Conservation (phyloP, 2,888 invertebrate species). For the Aethes cnicana region DNA sequence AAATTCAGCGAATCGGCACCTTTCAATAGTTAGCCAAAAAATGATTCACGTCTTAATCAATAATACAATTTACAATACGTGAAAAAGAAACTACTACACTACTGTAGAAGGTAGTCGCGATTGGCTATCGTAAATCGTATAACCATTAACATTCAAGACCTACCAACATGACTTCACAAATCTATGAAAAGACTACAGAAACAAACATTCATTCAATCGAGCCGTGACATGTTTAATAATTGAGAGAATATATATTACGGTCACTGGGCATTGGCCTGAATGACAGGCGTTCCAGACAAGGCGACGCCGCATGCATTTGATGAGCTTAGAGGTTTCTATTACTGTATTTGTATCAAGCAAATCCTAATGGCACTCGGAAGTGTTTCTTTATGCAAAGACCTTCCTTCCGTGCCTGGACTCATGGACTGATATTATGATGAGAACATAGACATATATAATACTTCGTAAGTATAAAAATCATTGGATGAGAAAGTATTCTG, state of each 20-base stretch:
- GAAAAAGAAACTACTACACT: too few species aligned
- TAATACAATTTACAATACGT: too few species aligned
- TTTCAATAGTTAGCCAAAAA: too few species aligned
- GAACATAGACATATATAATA: too few species aligned
- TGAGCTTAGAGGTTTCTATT: constrained; percentile 21
- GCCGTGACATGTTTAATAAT: constrained; percentile 28
- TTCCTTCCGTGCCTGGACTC: too few species aligned
- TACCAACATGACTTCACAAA: neutral
- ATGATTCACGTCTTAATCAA: too few species aligned
- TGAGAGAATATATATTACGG: constrained; percentile 41
- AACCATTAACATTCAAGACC: constrained; percentile 19
- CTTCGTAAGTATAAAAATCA: too few species aligned
- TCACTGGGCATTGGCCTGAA: constrained; percentile 63
- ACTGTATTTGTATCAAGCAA: constrained; percentile 14
- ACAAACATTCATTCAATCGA: constrained; percentile 21
- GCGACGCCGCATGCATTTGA: constrained; percentile 51
- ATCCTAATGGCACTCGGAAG: neutral
- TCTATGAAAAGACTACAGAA: constrained; percentile 15
- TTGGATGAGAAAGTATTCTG: too few species aligned
- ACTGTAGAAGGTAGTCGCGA: neutral
- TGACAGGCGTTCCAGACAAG: constrained; percentile 52
- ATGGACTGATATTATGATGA: too few species aligned
- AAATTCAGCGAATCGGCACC: too few species aligned
- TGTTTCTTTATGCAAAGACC: constrained; percentile 7
- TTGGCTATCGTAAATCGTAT: constrained; percentile 17